Evolutionary conservation across 1,140 invertebrate species (phyloP).

Genomic region (Riptortus pedestris): DNA sequence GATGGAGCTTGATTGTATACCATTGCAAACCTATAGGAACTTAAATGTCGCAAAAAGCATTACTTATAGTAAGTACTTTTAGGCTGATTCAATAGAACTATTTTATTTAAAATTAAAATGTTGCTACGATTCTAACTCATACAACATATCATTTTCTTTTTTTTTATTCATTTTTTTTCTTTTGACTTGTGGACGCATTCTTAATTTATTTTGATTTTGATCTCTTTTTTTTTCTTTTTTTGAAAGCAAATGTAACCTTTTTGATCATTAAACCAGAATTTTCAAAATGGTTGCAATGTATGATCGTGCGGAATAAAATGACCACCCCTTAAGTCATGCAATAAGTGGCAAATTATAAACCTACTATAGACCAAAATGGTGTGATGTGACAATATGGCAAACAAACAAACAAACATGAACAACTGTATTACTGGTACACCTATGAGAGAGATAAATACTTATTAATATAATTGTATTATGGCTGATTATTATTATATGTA

Average conservation of each 20-base stretch:
- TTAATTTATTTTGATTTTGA: conserved; percentile 15
- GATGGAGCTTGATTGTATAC: conserved; percentile 26
- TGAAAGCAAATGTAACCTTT: not conserved
- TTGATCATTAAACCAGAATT: conserved; percentile 13
- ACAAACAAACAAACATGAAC: conserved; percentile 31
- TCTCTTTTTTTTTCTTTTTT: conserved; percentile 12
- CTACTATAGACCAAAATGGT: conserved; percentile 18
- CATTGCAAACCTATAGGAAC: conserved; percentile 29
- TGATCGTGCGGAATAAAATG: conserved; percentile 18
- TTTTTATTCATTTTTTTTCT: too few species aligned
- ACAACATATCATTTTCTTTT: conserved; percentile 16
- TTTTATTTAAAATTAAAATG: conserved; percentile 17
- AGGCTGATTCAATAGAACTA: conserved; percentile 11
- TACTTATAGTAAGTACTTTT: conserved; percentile 14
- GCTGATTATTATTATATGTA: conserved; percentile 28
- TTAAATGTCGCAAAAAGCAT: conserved; percentile 28
- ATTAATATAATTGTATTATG: conserved; percentile 30
- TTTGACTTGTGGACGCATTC: conserved; percentile 16
- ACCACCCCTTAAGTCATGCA: conserved; percentile 22
- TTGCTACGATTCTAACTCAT: conserved; percentile 12
- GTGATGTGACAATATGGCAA: conserved; percentile 24
- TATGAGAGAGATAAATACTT: conserved; percentile 30
- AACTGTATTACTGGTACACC: conserved; percentile 29
- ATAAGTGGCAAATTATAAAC: conserved; percentile 19
- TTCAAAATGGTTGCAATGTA: conserved; percentile 24